Conservation (phyloP, 2,888 invertebrate genomes). For the Cephus spinipes region DNA sequence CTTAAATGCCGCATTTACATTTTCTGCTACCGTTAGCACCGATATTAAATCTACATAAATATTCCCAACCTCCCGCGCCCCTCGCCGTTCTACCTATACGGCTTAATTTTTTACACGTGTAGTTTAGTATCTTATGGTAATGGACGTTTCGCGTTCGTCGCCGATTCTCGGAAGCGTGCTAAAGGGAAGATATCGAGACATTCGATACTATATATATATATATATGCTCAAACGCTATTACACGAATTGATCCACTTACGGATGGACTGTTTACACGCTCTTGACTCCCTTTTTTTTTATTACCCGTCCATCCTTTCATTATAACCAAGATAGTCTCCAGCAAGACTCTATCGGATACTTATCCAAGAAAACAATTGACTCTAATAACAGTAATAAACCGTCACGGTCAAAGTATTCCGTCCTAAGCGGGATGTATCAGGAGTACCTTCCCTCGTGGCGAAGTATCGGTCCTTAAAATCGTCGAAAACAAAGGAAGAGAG, state of each 20-base stretch:
- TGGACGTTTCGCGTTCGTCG: conserved; percentile 53
- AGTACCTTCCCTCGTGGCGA: not conserved
- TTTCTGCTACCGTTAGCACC: conserved; percentile 52
- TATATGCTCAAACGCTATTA: not conserved
- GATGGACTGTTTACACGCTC: not conserved
- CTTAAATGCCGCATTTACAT: conserved; percentile 59
- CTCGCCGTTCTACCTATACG: conserved; percentile 4
- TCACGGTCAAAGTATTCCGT: not conserved
- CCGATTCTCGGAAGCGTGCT: conserved; percentile 19
- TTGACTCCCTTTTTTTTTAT: not conserved
- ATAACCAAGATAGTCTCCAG: not conserved
- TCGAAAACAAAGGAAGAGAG: not conserved
- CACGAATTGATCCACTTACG: not conserved
- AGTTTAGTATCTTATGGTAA: conserved; percentile 53
- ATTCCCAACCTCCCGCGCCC: conserved; percentile 33
- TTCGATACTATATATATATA: not conserved
- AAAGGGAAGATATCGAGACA: not conserved
- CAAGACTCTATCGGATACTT: not conserved
- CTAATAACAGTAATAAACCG: conserved; percentile 54
- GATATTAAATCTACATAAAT: conserved; percentile 56
- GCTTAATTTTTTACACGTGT: conserved; percentile 58
- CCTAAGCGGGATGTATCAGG: not conserved
- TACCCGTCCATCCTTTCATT: not conserved
- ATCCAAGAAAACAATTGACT: conserved; percentile 55
- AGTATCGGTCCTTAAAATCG: not conserved